A percentile compares a stretch with the other conserved stretches of the same genome.
Evolutionary conservation across 2,888 invertebrate species (phyloP).

Genomic region (Metacarcinus magister): DNA sequence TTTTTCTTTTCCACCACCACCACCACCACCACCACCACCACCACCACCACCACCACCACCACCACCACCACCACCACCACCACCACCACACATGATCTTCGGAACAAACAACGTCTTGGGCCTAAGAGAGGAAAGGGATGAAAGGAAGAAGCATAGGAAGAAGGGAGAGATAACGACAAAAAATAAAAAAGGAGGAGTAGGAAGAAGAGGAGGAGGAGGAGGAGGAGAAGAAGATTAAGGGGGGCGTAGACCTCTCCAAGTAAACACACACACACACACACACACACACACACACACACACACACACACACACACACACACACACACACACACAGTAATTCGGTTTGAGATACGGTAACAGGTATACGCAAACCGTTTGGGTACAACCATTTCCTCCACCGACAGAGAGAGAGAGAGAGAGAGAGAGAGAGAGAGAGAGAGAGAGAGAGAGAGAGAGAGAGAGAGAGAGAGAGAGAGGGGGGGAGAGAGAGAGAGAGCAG

Average conservation of each 20-base stretch:
- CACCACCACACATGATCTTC: neutral
- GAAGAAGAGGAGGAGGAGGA: too few species aligned
- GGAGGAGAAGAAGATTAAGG: too few species aligned
- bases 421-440: constrained; percentile 10
- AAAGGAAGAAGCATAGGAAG: neutral
- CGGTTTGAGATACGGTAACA: too few species aligned
- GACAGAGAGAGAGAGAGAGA: neutral
- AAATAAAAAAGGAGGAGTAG: too few species aligned
- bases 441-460: constrained; percentile 39
- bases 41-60: constrained; percentile 26
- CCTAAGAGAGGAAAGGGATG: neutral
- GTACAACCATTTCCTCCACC: neutral
- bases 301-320: constrained; percentile 26
- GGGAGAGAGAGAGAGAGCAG: neutral
- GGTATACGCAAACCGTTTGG: neutral
- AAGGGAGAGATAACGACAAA: neutral
- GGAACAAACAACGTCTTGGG: neutral
- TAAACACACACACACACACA: too few species aligned
- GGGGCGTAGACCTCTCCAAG: too few species aligned
- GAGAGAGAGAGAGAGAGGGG: constrained; percentile 40
- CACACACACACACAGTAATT: neutral
- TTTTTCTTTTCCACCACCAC: neutral
- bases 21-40: neutral
- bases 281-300: constrained; percentile 22
- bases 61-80: neutral